A percentile compares a stretch with the other conserved stretches of the same genome.
Conservation (phyloP, 2,888 invertebrate genomes). For the Patella caerulea region DNA sequence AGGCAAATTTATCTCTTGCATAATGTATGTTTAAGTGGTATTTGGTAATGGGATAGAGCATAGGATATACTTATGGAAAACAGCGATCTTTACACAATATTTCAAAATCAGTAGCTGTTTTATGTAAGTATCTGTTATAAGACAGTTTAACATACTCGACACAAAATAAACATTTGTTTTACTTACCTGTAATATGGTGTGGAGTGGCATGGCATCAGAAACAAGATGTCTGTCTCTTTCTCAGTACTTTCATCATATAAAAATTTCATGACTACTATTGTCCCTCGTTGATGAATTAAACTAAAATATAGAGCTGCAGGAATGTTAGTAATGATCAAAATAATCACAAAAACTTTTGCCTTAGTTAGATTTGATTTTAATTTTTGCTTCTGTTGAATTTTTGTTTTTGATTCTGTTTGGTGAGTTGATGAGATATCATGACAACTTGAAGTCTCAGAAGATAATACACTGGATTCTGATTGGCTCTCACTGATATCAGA, state of each 20-base stretch:
- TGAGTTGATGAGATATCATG: conserved; percentile 26
- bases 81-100: too few relatives aligned
- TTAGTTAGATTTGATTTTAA: conserved; percentile 46
- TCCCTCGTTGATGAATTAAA: conserved; percentile 84
- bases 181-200: conserved; percentile 90
- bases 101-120: too few relatives aligned
- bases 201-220: conserved; percentile 94
- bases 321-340: conserved; percentile 67
- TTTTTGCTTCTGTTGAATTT: not conserved
- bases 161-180: conserved; percentile 30
- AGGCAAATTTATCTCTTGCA: too few relatives aligned
- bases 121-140: too few relatives aligned
- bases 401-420: not conserved
- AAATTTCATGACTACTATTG: conserved; percentile 82
- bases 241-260: conserved; percentile 74
- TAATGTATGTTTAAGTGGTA: too few relatives aligned
- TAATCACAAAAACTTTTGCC: conserved; percentile 53
- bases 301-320: conserved; percentile 80
- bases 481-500: conserved; percentile 22
- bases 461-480: conserved; percentile 2
- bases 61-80: too few relatives aligned
- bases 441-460: not conserved
- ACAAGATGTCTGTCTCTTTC: conserved; percentile 77
- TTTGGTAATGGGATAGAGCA: too few relatives aligned
- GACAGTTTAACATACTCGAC: too few relatives aligned